Percentiles rank a stretch among this genome's conserved stretches.
These are phyloP conservation scores for Strigops habroptila DNA, from an alignment of 2,113 vertebrate species.

Conservation along the genomic window DNA sequence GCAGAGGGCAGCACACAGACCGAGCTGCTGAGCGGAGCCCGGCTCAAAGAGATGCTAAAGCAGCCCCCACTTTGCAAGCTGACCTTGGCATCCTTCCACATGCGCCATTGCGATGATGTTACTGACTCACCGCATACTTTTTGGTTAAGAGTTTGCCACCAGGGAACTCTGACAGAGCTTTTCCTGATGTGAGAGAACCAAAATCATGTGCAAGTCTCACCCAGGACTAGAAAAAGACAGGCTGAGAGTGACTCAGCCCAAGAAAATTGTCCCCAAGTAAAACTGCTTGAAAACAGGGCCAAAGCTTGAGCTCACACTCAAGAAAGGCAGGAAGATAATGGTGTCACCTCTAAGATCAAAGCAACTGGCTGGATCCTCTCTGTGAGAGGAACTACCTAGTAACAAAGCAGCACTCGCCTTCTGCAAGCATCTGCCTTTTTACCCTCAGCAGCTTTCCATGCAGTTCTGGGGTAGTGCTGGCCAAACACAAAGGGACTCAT, in stretches of 20 bases:
- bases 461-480: neutral
- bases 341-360: neutral
- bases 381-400: neutral
- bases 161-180: neutral
- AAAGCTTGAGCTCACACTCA: neutral
- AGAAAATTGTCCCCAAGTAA: neutral
- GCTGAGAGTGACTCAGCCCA: neutral
- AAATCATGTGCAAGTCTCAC: neutral
- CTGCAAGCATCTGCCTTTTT: neutral
- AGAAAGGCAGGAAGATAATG: neutral
- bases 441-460: neutral
- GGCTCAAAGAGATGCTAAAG: neutral
- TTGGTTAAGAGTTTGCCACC: neutral
- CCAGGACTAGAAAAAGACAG: neutral
- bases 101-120: neutral
- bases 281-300: neutral
- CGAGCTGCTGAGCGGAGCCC: neutral
- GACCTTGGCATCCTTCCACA: neutral
- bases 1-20: accelerated
- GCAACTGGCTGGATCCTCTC: neutral
- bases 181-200: neutral
- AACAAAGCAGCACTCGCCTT: neutral
- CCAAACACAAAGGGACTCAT: neutral
- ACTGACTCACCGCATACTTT: neutral
- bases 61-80: neutral